Percentiles rank a stretch among this genome's conserved stretches.
These are phyloP conservation scores for Macquaria australasica DNA, from an alignment of 2,113 vertebrate genomes.

Conservation along the genomic window DNA sequence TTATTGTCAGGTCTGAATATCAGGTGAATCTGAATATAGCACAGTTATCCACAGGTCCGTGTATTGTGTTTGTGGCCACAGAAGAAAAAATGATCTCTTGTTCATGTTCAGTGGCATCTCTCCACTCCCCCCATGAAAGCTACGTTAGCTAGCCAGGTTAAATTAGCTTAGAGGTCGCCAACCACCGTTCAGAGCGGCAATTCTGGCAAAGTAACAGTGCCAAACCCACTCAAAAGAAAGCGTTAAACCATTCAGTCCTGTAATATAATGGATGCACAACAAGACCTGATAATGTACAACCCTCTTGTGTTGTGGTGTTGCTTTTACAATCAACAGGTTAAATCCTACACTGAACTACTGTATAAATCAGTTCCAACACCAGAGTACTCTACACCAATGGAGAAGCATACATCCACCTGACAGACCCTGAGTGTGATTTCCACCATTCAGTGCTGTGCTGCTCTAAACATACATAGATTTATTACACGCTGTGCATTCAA, in stretches of 20 bases:
- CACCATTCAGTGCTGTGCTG: conserved; percentile 4
- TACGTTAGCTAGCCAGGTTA: no score
- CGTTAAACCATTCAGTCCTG: background rate
- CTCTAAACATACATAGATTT: conserved; percentile 22
- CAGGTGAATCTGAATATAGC: no score
- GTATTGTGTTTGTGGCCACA: no score
- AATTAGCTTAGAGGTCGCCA: no score
- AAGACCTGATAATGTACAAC: background rate
- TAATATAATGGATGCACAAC: background rate
- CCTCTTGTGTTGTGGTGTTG: background rate
- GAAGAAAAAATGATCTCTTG: no score
- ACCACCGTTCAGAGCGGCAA: no score
- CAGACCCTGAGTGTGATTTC: conserved; percentile 7
- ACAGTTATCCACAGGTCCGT: no score
- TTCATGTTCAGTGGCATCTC: no score
- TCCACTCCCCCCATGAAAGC: no score
- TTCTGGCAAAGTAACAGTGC: no score
- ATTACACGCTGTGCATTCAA: conserved; percentile 2
- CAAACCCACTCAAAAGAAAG: no score
- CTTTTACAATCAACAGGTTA: conserved; percentile 27
- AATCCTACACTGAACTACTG: background rate
- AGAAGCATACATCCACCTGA: conserved; percentile 28
- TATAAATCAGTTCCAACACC: conserved; percentile 16
- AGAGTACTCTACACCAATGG: background rate
- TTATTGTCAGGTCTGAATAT: no score